Percentiles rank a stretch among this genome's conserved stretches.
phyloP scores from a whole-genome alignment of 2,113 vertebrate species.

The Cochlearius cochlearius region DNA sequence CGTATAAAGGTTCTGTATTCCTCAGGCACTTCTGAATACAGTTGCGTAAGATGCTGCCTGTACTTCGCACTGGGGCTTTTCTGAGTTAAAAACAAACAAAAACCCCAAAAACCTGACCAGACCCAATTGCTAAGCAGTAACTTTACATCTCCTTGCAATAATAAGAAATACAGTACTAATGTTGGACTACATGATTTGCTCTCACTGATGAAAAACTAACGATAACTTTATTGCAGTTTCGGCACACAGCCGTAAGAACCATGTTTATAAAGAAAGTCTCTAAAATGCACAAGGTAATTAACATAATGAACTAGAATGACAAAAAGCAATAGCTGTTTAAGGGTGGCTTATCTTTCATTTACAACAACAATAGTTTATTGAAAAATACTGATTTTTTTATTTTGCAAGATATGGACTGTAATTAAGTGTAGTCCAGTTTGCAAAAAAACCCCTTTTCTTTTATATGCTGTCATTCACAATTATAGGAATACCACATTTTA shows the following conservation, averaged over 20 bases:
- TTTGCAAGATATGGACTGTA: background rate
- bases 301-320: background rate
- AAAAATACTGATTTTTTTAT: background rate
- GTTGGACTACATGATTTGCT: conserved; percentile 33
- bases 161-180: conserved; percentile 30
- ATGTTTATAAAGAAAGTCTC: conserved; percentile 59
- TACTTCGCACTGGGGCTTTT: background rate
- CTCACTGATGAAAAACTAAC: conserved; percentile 50
- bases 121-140: background rate
- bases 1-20: background rate
- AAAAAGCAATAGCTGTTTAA: conserved; percentile 61
- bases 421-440: background rate
- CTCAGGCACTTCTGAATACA: background rate
- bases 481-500: background rate
- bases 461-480: background rate
- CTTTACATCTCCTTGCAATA: background rate
- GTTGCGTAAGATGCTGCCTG: background rate
- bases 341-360: conserved; percentile 59
- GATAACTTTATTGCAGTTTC: conserved; percentile 52
- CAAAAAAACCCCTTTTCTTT: background rate
- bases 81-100: background rate
- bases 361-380: conserved; percentile 35
- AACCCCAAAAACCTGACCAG: background rate
- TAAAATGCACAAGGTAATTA: background rate
- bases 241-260: conserved; percentile 43